Conservation (phyloP, 2,888 invertebrate species). For the Gymnocheta viridis region DNA sequence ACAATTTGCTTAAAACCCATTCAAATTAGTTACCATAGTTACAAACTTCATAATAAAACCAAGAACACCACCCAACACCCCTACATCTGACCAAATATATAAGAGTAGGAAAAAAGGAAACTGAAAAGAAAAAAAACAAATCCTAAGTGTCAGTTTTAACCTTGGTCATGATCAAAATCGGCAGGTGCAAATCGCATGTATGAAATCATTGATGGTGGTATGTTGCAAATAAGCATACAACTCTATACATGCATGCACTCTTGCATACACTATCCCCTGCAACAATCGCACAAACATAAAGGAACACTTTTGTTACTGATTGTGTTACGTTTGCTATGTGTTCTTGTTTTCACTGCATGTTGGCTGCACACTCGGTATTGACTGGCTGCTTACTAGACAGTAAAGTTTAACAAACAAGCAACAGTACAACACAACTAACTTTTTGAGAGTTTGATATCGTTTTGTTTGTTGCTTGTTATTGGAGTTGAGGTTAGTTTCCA, state of each 20-base stretch:
- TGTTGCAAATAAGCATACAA: slow-evolving; percentile 63
- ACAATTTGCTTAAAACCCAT: too few relatives aligned
- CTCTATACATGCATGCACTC: slow-evolving; percentile 39
- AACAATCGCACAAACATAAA: background rate
- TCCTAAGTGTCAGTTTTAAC: slow-evolving; percentile 65
- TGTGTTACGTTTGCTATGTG: slow-evolving; percentile 23
- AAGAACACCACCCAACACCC: background rate
- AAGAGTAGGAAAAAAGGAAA: background rate
- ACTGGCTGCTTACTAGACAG: slow-evolving; percentile 56
- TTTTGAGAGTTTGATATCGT: slow-evolving; percentile 34
- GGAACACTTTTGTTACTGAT: slow-evolving; percentile 12
- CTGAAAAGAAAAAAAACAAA: slow-evolving; percentile 3
- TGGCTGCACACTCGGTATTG: slow-evolving; percentile 2
- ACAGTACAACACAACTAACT: slow-evolving; percentile 15
- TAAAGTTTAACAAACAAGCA: slow-evolving; percentile 52
- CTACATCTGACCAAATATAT: slow-evolving; percentile 18
- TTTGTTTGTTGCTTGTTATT: slow-evolving; percentile 27
- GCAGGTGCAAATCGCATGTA: slow-evolving; percentile 70
- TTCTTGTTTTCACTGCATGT: slow-evolving; percentile 42
- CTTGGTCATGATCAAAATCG: slow-evolving; percentile 69
- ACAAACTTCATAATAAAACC: background rate
- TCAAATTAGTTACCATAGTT: background rate
- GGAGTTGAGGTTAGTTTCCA: background rate
- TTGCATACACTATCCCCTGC: background rate
- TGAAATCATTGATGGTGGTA: slow-evolving; percentile 68